These are phyloP conservation scores for Sebastolobus altivelis DNA, from an alignment of 2,797 vertebrate species.

Conservation along the genomic window DNA sequence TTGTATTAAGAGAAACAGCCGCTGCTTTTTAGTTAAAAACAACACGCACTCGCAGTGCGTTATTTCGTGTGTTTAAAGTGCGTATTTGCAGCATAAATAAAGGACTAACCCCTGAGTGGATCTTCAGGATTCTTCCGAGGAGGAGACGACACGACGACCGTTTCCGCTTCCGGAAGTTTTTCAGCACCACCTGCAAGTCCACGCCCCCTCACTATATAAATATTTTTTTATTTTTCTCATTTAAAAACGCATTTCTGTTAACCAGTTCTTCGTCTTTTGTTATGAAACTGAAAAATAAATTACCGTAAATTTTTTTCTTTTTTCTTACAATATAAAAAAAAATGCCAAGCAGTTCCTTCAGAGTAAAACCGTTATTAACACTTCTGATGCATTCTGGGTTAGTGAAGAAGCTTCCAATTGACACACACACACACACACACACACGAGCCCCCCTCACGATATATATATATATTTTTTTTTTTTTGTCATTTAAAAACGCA, in stretches of 20 bases:
- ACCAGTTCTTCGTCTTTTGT: background rate
- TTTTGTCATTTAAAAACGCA: no score
- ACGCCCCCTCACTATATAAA: slow-evolving; percentile 33
- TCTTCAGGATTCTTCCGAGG: slow-evolving; percentile 65
- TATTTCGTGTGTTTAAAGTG: fast-evolving
- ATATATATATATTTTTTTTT: background rate
- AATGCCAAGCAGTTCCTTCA: background rate
- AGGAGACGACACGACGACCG: slow-evolving; percentile 47
- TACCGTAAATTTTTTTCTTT: no score
- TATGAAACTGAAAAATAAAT: fast-evolving
- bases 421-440: slow-evolving; percentile 11
- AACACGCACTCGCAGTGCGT: fast-evolving
- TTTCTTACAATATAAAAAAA: background rate
- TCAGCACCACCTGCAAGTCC: slow-evolving; percentile 38
- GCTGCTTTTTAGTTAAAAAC: fast-evolving
- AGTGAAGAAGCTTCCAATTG: background rate
- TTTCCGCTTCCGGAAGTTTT: slow-evolving; percentile 75
- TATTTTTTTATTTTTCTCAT: background rate
- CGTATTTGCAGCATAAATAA: background rate
- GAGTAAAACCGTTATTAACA: background rate
- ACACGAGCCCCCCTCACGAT: background rate
- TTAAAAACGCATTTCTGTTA: background rate
- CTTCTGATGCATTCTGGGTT: background rate
- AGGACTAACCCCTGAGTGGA: slow-evolving; percentile 56
- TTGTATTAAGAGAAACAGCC: fast-evolving